These are phyloP conservation scores for Platygyra sinensis DNA, from an alignment of 64 coral and sea anemone species.

Conservation along the genomic window DNA sequence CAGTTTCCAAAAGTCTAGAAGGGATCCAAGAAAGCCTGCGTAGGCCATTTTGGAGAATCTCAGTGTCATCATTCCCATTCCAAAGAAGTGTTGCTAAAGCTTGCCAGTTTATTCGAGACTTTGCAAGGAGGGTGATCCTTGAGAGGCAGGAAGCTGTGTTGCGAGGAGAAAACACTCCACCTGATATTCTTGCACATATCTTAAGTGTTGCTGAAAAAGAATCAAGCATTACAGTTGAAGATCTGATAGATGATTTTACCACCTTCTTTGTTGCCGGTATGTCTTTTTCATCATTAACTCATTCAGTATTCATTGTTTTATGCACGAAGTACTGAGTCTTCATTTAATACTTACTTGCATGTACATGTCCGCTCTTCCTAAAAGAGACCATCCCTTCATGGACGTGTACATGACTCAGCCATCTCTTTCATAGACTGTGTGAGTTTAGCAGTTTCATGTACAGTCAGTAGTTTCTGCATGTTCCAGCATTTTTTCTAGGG, in stretches of 20 bases:
- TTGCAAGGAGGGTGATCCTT: slow-evolving; percentile 62
- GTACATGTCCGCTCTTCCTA: too few species aligned
- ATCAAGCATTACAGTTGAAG: slow-evolving; percentile 33
- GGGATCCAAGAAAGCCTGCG: slow-evolving; percentile 21
- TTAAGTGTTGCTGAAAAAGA: slow-evolving; percentile 52
- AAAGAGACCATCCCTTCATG: too few species aligned
- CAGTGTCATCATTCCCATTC: slow-evolving; percentile 33
- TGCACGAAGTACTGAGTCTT: too few species aligned
- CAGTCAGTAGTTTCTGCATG: too few species aligned
- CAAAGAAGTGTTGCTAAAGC: slow-evolving; percentile 11
- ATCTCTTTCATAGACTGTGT: too few species aligned
- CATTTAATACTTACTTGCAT: too few species aligned
- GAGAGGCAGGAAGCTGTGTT: slow-evolving; percentile 48
- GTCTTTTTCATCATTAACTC: background rate
- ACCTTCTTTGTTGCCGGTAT: slow-evolving; percentile 81
- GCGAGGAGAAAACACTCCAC: slow-evolving; percentile 10
- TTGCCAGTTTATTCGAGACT: slow-evolving; percentile 57
- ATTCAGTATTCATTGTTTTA: too few species aligned
- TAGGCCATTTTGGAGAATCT: slow-evolving; percentile 37
- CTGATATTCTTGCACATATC: slow-evolving; percentile 72
- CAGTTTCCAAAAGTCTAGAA: slow-evolving; percentile 19
- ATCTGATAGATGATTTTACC: slow-evolving; percentile 74
- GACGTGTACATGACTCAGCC: too few species aligned
- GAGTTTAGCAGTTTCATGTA: too few species aligned
- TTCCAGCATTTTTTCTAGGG: too few species aligned